A percentile compares a stretch with the other conserved stretches of the same genome.
phyloP scores from a whole-genome alignment of 2,888 invertebrate species.

The Meganola albula region DNA sequence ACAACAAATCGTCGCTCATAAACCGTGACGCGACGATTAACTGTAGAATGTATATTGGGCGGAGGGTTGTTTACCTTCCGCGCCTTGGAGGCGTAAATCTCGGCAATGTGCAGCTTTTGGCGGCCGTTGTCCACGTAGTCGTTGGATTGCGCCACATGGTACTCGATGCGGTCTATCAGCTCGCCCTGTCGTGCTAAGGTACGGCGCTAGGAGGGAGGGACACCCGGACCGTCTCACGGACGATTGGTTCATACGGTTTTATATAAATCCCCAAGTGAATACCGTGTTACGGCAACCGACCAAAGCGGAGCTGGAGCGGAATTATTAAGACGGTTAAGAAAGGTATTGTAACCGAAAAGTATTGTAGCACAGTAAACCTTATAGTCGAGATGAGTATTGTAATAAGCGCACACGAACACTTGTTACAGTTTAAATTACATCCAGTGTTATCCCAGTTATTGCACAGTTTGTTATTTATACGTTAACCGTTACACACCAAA shows the following conservation, averaged over 20 bases:
- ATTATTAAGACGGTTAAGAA: slow-evolving; percentile 42
- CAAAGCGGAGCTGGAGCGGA: slow-evolving; percentile 46
- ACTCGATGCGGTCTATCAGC: slow-evolving; percentile 95
- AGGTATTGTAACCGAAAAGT: slow-evolving; percentile 26
- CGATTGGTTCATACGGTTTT: slow-evolving; percentile 71
- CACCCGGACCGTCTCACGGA: slow-evolving; percentile 44
- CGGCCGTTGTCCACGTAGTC: slow-evolving; percentile 90
- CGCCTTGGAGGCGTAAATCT: slow-evolving; percentile 90
- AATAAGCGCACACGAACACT: slow-evolving; percentile 27
- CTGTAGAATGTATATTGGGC: too few species aligned
- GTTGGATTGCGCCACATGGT: slow-evolving; percentile 91
- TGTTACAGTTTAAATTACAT: slow-evolving; percentile 37
- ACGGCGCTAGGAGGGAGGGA: slow-evolving; percentile 59
- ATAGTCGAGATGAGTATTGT: slow-evolving; percentile 26
- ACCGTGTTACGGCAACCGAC: slow-evolving; percentile 52
- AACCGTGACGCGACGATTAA: too few species aligned
- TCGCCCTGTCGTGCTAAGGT: slow-evolving; percentile 86
- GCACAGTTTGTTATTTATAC: slow-evolving; percentile 24
- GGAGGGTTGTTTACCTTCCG: slow-evolving; percentile 83
- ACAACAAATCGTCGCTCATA: too few species aligned
- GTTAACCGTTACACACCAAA: slow-evolving; percentile 32
- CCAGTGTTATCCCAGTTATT: slow-evolving; percentile 37
- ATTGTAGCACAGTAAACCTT: slow-evolving; percentile 30
- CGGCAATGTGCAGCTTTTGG: slow-evolving; percentile 86
- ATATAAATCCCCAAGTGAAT: slow-evolving; percentile 39